Conservation (phyloP, 2,888 invertebrate species). For the Pachymerium ferrugineum region DNA sequence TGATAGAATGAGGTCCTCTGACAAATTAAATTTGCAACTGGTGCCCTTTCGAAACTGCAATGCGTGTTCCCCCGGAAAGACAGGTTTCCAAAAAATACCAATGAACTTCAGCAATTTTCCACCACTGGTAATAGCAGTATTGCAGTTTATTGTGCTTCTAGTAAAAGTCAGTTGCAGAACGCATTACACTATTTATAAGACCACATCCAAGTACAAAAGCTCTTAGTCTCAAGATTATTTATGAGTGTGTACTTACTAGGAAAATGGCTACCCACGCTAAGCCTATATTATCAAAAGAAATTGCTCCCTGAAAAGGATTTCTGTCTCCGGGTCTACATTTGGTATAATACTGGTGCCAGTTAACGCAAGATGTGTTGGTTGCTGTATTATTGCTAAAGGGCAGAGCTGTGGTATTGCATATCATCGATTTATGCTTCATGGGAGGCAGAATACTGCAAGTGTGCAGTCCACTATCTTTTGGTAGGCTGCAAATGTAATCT, state of each 20-base stretch:
- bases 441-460: constrained; percentile 72
- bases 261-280: constrained; percentile 99
- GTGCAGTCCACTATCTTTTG: constrained; percentile 93
- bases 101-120: no score
- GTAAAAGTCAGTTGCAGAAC: no score
- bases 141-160: no score
- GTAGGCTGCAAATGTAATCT: constrained; percentile 95
- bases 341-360: constrained; percentile 99
- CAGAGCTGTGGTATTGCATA: constrained; percentile 70
- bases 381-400: constrained; percentile 44
- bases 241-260: constrained; percentile 82
- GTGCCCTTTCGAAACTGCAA: no score
- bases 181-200: no score
- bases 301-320: constrained; percentile 98
- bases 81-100: neutral
- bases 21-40: no score
- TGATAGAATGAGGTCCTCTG: no score
- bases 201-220: no score
- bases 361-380: constrained; percentile 72
- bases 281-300: constrained; percentile 99
- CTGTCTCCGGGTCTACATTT: constrained; percentile 85
- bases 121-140: no score
- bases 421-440: constrained; percentile 61
- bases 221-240: no score
- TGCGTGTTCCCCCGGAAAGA: no score